These are phyloP conservation scores for Diarsia mendica DNA, from an alignment of 2,888 invertebrate species.

Conservation along the genomic window DNA sequence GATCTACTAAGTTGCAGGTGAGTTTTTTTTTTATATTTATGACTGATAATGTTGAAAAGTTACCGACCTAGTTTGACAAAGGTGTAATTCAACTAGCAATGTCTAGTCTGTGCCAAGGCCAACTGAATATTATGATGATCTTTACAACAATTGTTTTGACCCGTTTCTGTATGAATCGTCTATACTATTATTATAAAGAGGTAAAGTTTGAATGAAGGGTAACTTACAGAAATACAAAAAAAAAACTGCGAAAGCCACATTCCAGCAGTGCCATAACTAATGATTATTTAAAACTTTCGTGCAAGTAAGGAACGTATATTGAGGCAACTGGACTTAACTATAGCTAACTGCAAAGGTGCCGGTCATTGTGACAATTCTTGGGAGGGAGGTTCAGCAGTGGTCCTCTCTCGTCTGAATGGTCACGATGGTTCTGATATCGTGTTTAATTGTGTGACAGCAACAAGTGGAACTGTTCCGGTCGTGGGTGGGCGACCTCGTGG, in stretches of 20 bases:
- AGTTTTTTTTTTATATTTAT: not conserved
- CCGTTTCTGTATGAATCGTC: not conserved
- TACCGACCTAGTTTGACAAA: not conserved
- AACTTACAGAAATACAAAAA: not conserved
- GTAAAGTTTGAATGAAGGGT: not conserved
- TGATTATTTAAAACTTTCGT: not conserved
- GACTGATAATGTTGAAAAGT: not conserved
- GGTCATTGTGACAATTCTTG: not conserved
- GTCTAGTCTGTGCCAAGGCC: too few relatives aligned
- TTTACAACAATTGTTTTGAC: not conserved
- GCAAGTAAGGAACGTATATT: not conserved
- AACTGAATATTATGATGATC: not conserved
- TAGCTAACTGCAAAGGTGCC: not conserved
- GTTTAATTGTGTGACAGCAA: conserved; percentile 82
- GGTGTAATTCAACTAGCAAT: not conserved
- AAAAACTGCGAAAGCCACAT: not conserved
- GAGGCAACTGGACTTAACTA: not conserved
- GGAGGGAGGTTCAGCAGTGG: not conserved
- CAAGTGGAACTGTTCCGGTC: conserved; percentile 91
- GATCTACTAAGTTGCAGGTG: conserved; percentile 77
- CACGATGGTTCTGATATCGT: not conserved
- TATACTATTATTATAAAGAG: not conserved
- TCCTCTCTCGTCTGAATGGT: not conserved
- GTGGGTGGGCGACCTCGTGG: conserved; percentile 92
- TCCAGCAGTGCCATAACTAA: not conserved